Evolutionary conservation across 2,797 vertebrate genomes (phyloP), one percentile per base, ranked within the genome.

Genomic region (Lacerta agilis): DNA sequence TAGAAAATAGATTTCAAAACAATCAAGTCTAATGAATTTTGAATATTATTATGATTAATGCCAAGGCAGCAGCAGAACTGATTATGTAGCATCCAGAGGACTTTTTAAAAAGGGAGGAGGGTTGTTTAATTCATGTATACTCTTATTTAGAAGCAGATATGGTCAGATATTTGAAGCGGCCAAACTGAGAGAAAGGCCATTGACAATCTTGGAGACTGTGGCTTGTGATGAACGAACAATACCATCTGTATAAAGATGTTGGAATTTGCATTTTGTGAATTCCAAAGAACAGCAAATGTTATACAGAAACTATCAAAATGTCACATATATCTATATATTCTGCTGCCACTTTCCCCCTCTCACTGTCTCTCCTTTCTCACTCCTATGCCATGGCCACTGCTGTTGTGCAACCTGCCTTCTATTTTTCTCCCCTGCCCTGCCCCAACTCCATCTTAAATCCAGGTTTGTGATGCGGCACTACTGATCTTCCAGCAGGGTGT

Each of bases 1-100:
- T 94, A 96, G 97, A 96, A 96, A 97, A 95, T 95, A 96, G 95
- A 97, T 64, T 97, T 96, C 94, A 92, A 95, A 97, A 96, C 94
- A 96, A 95, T 94, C 90, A 89, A 90, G 89, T 89, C 93, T 96
- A 97, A 97, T 97, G 95, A 94, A 96, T 96, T 96, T 95, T 96
- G 96, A 97, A 96, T 93, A 95, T 92, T 87, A 89, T 94, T 89
- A 94, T 97, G 97, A 97, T 97, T 95, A 97, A 97, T 97, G 94
- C 90, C 85, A 80, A 92, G 92, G 92, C 94, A 82, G 79, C 88
- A 89, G 61, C 58, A 23, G 87, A 93, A 91, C 84, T 91, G 90
- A 94, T 95, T 93, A 88, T 86, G 89, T 55, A 83, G 89, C 79
- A 88, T 92, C 58, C 82, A 88, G 85, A 78, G 88, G 85, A 72